Evolutionary conservation across 2,888 invertebrate species (phyloP).

Genomic region (Nezara viridula): DNA sequence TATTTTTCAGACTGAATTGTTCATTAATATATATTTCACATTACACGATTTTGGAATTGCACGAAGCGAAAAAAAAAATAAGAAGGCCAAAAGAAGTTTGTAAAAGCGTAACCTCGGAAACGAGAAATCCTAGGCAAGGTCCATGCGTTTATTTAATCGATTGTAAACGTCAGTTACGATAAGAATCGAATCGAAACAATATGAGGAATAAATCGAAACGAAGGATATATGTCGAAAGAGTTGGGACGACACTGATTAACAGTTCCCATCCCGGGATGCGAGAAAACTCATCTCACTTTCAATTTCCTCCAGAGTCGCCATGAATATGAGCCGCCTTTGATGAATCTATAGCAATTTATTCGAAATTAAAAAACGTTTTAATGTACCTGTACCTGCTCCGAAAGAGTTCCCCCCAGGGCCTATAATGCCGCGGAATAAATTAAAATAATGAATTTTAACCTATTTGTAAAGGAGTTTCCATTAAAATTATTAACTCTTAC

Average conservation of each 20-base stretch:
- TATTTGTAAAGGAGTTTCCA: not conserved
- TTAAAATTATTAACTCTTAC: not conserved
- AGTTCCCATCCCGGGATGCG: not conserved
- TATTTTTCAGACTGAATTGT: not conserved
- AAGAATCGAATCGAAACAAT: not conserved
- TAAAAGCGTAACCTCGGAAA: not conserved
- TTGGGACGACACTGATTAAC: not conserved
- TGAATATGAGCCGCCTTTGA: constrained; percentile 49
- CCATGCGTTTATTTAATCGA: not conserved
- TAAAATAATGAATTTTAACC: not conserved
- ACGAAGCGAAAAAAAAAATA: no score
- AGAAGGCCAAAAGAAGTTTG: not conserved
- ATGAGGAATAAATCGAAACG: not conserved
- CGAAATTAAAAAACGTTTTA: not conserved
- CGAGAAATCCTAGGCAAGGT: not conserved
- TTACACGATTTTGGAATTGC: no score
- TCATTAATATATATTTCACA: no score
- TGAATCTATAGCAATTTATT: not conserved
- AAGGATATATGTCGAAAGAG: not conserved
- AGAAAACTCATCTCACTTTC: constrained; percentile 41
- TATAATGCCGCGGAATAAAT: not conserved
- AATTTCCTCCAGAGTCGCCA: not conserved
- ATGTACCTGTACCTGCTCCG: no score
- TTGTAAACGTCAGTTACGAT: not conserved
- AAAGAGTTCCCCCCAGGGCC: not conserved